These are phyloP conservation scores for Lasioglossum pauxillum DNA, from an alignment of 2,888 invertebrate genomes.

Conservation along the genomic window DNA sequence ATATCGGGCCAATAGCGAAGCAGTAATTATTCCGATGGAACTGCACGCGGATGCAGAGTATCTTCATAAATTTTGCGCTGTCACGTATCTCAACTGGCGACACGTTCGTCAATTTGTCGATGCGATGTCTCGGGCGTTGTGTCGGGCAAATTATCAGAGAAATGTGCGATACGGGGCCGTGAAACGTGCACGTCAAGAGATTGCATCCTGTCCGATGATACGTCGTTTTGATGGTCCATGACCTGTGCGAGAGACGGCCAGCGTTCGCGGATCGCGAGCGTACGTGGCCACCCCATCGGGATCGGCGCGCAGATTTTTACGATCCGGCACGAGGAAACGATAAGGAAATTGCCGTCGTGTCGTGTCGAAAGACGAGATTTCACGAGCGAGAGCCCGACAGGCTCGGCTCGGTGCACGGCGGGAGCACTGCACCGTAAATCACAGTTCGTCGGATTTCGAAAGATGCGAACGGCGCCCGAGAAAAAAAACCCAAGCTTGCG, in stretches of 20 bases:
- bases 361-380: constrained; percentile 48
- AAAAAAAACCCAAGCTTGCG: background rate
- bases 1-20: background rate
- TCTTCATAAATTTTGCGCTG: background rate
- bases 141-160: background rate
- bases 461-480: background rate
- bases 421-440: constrained; percentile 39
- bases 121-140: background rate
- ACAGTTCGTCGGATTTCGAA: constrained; percentile 29
- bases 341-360: constrained; percentile 49
- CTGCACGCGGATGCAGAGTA: background rate
- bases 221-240: constrained; percentile 28
- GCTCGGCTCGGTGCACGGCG: constrained; percentile 11
- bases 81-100: background rate
- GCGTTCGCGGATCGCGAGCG: background rate
- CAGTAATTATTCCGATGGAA: background rate
- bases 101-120: background rate
- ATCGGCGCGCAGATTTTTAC: constrained; percentile 42
- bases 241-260: background rate
- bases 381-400: constrained; percentile 41
- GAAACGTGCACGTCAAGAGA: background rate
- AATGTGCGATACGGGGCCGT: background rate
- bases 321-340: constrained; percentile 33
- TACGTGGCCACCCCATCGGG: background rate
- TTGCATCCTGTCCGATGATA: constrained; percentile 14